Conservation (phyloP, 2,797 vertebrate genomes). For the Notamacropus eugenii region DNA sequence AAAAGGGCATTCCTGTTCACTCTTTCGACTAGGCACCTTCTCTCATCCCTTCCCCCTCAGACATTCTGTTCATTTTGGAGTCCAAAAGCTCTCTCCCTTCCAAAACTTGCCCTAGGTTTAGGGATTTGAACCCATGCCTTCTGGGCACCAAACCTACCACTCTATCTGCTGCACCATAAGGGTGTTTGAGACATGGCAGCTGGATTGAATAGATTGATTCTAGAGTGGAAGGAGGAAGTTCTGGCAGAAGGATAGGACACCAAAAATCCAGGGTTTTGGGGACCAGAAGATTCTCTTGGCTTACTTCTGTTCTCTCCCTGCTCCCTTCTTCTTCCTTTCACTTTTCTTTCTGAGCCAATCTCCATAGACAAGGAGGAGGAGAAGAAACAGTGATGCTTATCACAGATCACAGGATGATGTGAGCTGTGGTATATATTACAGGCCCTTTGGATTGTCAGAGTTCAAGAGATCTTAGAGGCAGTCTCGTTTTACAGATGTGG, state of each 20-base stretch:
- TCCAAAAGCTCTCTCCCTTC: not conserved
- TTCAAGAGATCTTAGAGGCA: not conserved
- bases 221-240: not conserved
- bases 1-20: not conserved
- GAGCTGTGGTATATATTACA: not conserved
- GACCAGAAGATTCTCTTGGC: not conserved
- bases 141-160: not conserved
- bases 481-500: not conserved
- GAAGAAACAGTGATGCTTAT: not conserved
- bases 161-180: not conserved
- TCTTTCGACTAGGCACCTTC: not conserved
- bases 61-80: not conserved
- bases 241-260: not conserved
- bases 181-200: not conserved
- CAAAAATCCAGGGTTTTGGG: not conserved
- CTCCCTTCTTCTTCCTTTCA: not conserved
- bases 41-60: not conserved
- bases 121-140: not conserved
- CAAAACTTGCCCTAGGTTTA: not conserved
- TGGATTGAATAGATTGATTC: not conserved
- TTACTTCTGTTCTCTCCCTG: not conserved
- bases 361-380: not conserved
- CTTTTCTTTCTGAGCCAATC: not conserved
- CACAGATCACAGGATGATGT: not conserved
- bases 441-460: not conserved